Conservation (phyloP, 2,113 vertebrate species). For the Geothlypis trichas region DNA sequence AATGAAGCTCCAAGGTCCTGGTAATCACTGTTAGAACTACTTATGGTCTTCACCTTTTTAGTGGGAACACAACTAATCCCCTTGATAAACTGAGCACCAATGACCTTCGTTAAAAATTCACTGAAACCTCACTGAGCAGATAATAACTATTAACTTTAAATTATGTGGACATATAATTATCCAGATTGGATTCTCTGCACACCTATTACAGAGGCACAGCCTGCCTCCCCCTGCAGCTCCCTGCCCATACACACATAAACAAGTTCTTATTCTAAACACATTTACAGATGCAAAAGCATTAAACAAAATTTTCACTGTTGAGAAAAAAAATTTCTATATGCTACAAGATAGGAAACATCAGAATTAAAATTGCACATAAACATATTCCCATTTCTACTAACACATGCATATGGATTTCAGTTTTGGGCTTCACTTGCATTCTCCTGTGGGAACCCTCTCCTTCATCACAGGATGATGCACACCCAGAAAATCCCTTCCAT, state of each 20-base stretch:
- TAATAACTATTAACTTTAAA: constrained; percentile 17
- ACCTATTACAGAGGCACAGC: not conserved
- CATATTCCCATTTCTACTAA: not conserved
- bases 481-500: not conserved
- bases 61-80: not conserved
- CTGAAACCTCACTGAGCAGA: not conserved
- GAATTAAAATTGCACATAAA: not conserved
- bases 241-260: fast-evolving
- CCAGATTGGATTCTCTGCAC: not conserved
- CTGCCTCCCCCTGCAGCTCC: not conserved
- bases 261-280: not conserved
- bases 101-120: constrained; percentile 24
- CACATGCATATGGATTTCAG: not conserved
- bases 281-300: not conserved
- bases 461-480: not conserved
- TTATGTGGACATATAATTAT: not conserved
- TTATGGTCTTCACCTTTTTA: not conserved
- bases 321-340: not conserved
- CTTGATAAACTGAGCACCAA: constrained; percentile 1
- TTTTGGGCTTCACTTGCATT: not conserved
- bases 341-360: not conserved
- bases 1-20: not conserved
- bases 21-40: not conserved
- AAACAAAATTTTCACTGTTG: not conserved
- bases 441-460: fast-evolving